Base-by-base conservation (phyloP, 1,140 invertebrate species). In the Episyrphus balteatus region DNA sequence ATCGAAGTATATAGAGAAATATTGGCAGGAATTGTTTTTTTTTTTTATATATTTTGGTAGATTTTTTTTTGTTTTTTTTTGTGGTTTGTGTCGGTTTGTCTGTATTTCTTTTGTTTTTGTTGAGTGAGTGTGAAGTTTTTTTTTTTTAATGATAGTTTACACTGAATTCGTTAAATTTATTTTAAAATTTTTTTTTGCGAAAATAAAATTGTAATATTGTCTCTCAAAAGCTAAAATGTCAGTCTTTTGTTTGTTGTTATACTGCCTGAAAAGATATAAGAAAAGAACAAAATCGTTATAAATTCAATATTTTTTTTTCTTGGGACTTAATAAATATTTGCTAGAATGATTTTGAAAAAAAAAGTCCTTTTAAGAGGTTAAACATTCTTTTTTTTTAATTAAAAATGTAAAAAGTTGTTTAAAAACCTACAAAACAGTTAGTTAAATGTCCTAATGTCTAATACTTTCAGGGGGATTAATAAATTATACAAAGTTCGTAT, bases 141-240 rank as follows among this genome's bases (percentile, higher is more conserved):
- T 41, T 18, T 14, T 41, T 21, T 49, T 44, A 38, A 41, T 59
- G 53, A 46, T 39, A 41, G 32, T 32, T 40, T 11, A 43, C 33
- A 33, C 6, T 49, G 19, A 38, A 37, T 34, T 42, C 37, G 47
- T 44, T 26, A 51, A 47, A 31, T 30, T 55, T 53, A 50, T 59
- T 57, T 54, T 57, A 5, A 26, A 26, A 5, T 26, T 26, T 26
- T 26, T 26, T 26, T 26, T 26, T 26, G 21, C 21, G 21, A 26
- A 26, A 60, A 63, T 57, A 51, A 61, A 55, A 51, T 54, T 51
- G 55, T 66, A 66, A 66, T 66, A 66, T 66, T 66, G 63, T 66
- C 63, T 58, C 59, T 64, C 55, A 66, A 66, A 66, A 66, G 63
- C 63, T 66, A 66, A 66, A 66, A 66, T 62, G 56, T 66, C 63